These are phyloP conservation scores for Batillaria attramentaria DNA, from an alignment of 1,140 invertebrate genomes.

Conservation along the genomic window DNA sequence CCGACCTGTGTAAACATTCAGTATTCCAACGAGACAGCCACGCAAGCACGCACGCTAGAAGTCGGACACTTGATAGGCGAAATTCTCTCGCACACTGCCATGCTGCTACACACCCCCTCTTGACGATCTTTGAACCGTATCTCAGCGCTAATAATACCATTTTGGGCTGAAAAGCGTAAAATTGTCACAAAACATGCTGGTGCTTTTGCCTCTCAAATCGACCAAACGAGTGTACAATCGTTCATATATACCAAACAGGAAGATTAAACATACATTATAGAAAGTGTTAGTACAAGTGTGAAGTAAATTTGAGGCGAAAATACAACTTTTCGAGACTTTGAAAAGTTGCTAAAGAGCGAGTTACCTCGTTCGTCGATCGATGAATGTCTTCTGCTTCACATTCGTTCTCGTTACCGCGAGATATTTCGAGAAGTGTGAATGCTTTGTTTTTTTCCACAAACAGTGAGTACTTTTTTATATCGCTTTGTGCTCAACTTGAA, in stretches of 20 bases:
- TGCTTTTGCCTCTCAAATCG: constrained; percentile 30
- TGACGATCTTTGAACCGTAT: constrained; percentile 35
- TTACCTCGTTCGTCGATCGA: constrained; percentile 35
- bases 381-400: constrained; percentile 40
- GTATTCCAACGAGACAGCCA: too few species aligned
- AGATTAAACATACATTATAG: constrained; percentile 3
- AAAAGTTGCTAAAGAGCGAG: constrained; percentile 24
- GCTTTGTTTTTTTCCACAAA: constrained; percentile 1
- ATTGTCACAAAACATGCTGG: constrained; percentile 42
- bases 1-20: too few species aligned
- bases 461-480: too few species aligned
- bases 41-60: too few species aligned
- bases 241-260: background rate
- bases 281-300: constrained; percentile 10
- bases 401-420: constrained; percentile 24
- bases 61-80: background rate
- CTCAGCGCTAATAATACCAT: constrained; percentile 38
- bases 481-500: too few species aligned
- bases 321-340: constrained; percentile 22
- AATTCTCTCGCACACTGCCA: background rate
- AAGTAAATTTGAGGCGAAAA: background rate
- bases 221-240: background rate
- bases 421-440: constrained; percentile 16
- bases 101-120: background rate
- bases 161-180: constrained; percentile 55